These are phyloP conservation scores for Chaenodraco wilsoni DNA, from an alignment of 2,797 vertebrate genomes.

Conservation along the genomic window DNA sequence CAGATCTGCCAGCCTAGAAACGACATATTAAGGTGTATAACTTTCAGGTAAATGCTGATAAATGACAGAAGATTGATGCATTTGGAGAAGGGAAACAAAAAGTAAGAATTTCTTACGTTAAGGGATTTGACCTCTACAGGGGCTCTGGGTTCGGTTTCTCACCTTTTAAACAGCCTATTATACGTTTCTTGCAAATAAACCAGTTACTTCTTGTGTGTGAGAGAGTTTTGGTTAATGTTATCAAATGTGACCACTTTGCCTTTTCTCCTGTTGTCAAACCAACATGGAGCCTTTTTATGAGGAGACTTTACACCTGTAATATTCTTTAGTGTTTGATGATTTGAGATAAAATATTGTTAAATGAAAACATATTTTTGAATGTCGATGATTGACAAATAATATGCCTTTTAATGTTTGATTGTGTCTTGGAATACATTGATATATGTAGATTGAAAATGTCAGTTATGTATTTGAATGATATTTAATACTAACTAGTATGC, in stretches of 20 bases:
- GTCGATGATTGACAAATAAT: constrained; percentile 27
- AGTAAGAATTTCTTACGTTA: not conserved
- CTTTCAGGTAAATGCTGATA: constrained; percentile 24
- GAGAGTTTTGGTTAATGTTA: constrained; percentile 17
- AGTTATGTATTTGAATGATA: constrained; percentile 35
- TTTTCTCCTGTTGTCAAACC: constrained; percentile 49
- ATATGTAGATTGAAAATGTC: constrained; percentile 37
- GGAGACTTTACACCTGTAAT: constrained; percentile 31
- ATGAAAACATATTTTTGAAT: constrained; percentile 44
- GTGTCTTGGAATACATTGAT: constrained; percentile 45
- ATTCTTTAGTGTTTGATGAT: constrained; percentile 12
- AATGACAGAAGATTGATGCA: constrained; percentile 42
- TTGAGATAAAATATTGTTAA: constrained; percentile 18
- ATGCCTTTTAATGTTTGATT: constrained; percentile 67
- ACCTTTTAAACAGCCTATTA: constrained; percentile 32
- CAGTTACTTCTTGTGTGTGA: not conserved
- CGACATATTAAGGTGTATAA: constrained; percentile 30
- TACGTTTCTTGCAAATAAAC: constrained; percentile 42
- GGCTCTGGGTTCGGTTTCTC: constrained; percentile 8
- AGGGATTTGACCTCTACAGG: constrained; percentile 31
- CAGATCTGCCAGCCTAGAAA: constrained; percentile 42
- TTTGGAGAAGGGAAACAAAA: constrained; percentile 50
- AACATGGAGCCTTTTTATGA: constrained; percentile 28
- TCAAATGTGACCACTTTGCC: constrained; percentile 52
- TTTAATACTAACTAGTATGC: constrained; percentile 46